A percentile compares a stretch with the other conserved stretches of the same genome.
Evolutionary conservation across 2,113 vertebrate species (phyloP).

Genomic region (Rousettus leschenaultii): DNA sequence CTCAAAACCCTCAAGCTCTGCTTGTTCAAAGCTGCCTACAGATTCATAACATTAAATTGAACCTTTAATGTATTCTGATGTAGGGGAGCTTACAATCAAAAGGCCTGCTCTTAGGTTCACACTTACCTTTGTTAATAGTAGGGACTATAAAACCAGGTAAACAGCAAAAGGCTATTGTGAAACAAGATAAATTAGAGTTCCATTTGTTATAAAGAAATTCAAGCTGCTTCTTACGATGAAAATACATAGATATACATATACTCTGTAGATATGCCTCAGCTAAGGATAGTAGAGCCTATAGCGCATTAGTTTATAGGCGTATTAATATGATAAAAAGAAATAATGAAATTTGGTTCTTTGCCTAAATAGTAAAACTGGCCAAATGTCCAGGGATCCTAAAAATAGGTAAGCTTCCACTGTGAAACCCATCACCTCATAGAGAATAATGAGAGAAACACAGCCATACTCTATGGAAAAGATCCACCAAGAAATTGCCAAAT

Average conservation of each 20-base stretch:
- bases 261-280: constrained; percentile 62
- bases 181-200: constrained; percentile 75
- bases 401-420: constrained; percentile 50
- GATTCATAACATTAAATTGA: background rate
- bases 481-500: constrained; percentile 36
- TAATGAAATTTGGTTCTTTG: constrained; percentile 75
- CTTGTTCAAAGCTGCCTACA: constrained; percentile 70
- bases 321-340: constrained; percentile 81
- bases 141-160: constrained; percentile 65
- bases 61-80: constrained; percentile 43
- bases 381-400: constrained; percentile 47
- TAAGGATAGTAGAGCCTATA: constrained; percentile 72
- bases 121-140: constrained; percentile 68
- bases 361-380: constrained; percentile 47
- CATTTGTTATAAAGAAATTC: constrained; percentile 75
- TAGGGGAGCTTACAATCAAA: constrained; percentile 65
- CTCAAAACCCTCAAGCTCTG: constrained; percentile 48
- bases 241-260: constrained; percentile 49
- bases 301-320: constrained; percentile 72
- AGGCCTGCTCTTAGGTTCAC: constrained; percentile 59
- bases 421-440: constrained; percentile 45
- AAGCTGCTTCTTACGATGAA: constrained; percentile 80
- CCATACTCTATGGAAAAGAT: background rate
- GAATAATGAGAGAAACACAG: constrained; percentile 30
- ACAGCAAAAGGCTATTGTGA: constrained; percentile 69